Evolutionary conservation across 2,888 invertebrate genomes (phyloP), one percentile per base, ranked within the genome.

Genomic region (Eupithecia tripunctaria): DNA sequence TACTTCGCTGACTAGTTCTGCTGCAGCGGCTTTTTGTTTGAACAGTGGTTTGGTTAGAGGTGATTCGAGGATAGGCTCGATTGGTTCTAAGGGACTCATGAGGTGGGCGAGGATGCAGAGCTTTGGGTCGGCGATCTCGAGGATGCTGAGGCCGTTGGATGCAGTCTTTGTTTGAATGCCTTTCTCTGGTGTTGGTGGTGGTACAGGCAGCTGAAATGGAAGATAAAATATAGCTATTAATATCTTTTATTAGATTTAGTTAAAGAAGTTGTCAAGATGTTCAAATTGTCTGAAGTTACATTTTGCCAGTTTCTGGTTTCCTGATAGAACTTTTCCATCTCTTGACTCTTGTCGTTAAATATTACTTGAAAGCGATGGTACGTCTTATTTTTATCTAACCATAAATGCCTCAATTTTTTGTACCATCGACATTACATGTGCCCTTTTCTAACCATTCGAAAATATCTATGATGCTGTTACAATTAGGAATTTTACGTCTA

Each of bases 81-180:
- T 96, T 1, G 98, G 96, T 87, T 98, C 98, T 85, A 98, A 88
- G 0, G 97, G 97, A 82, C 98, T 97, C 98, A 98, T 98, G 80
- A 98, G 95, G 88, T 98, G 98, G 68, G 98, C 97, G 77, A 98
- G 93, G 83, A 98, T 96, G 91, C 97, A 98, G 79, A 97, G 95
- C 89, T 98, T 98, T 3, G 98, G 98, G 91, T 98, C 98, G 72
- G 98, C 97, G 74, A 98, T 97, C 91, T 97, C 97, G 66, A 97
- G 94, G 66, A 97, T 96, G 83, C 97, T 97, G 68, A 97, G 94
- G 51, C 96, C 96, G 85, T 96, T 91, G 92, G 95, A 95, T 89
- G 92, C 89, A 93, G 95, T 85, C 86, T 96, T 96, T 72, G 95
- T 94, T 80, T 95, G 90, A 74, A 95, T 95, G 72, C 95, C 95